Percentiles rank a stretch among this genome's conserved stretches.
Conservation (phyloP, 2,888 invertebrate species). For the Caenorhabditis virilis region DNA sequence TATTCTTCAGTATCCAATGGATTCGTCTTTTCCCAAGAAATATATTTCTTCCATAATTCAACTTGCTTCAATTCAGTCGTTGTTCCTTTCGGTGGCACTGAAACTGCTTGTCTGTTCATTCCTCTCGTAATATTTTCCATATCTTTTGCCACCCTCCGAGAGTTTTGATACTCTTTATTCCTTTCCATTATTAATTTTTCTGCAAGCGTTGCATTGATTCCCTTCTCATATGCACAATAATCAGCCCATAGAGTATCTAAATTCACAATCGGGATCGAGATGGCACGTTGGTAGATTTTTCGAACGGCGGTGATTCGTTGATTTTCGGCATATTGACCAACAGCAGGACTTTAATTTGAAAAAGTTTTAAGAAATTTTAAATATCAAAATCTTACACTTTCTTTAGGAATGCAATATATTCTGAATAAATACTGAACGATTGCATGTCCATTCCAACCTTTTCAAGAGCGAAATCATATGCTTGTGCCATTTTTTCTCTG, state of each 20-base stretch:
- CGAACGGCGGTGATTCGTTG: conserved; percentile 97
- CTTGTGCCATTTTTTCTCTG: conserved; percentile 98
- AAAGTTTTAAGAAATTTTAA: conserved; percentile 5
- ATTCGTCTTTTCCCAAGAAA: conserved; percentile 94
- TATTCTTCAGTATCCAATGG: conserved; percentile 95
- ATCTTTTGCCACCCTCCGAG: conserved; percentile 88
- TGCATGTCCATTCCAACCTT: conserved; percentile 98
- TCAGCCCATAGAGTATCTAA: conserved; percentile 93
- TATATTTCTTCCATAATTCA: conserved; percentile 98
- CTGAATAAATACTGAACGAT: conserved; percentile 94
- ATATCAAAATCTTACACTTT: conserved; percentile 59
- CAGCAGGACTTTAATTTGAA: conserved; percentile 78
- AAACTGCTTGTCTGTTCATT: conserved; percentile 90
- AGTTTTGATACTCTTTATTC: conserved; percentile 81
- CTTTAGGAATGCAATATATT: conserved; percentile 91
- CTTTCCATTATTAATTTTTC: conserved; percentile 97
- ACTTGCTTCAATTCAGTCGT: conserved; percentile 73
- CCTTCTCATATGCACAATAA: conserved; percentile 89
- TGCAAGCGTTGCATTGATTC: conserved; percentile 85
- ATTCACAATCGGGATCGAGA: conserved; percentile 93
- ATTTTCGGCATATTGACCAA: conserved; percentile 98
- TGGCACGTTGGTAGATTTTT: conserved; percentile 93
- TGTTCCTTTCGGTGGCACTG: conserved; percentile 84
- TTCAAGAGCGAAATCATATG: conserved; percentile 97
- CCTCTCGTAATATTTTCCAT: conserved; percentile 92